A percentile compares a stretch with the other conserved stretches of the same genome.
Evolutionary conservation across 92 coral and sea anemone species (phyloP).

Genomic region (Micromussa lordhowensis): DNA sequence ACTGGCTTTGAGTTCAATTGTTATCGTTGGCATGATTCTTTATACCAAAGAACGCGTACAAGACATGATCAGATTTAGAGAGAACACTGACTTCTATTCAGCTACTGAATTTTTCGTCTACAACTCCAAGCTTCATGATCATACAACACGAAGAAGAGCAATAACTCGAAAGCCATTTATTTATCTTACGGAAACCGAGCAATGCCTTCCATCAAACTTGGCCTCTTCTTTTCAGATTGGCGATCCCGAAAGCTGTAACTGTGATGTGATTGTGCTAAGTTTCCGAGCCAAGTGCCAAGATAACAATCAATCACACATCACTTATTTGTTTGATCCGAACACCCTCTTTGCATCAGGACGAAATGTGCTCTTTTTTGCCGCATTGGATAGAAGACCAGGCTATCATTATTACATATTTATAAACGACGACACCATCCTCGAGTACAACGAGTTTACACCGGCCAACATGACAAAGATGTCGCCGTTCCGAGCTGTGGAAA

Average conservation of each 20-base stretch:
- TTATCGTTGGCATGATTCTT: not conserved
- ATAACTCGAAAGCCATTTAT: conserved; percentile 23
- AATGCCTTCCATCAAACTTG: conserved; percentile 28
- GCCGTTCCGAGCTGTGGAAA: conserved; percentile 48
- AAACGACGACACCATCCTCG: conserved; percentile 34
- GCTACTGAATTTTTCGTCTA: not conserved
- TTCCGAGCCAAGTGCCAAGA: conserved; percentile 25
- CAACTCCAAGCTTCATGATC: not conserved
- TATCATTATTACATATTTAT: conserved; percentile 54
- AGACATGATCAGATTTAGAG: not conserved
- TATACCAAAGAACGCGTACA: no score
- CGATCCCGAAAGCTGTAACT: conserved; percentile 40
- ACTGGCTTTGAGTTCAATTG: not conserved
- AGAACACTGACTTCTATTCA: not conserved
- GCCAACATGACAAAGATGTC: not conserved
- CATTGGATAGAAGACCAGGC: conserved; percentile 16
- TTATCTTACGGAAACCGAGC: conserved; percentile 51
- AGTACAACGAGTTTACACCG: conserved; percentile 23
- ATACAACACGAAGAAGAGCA: not conserved
- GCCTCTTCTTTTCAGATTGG: conserved; percentile 28
- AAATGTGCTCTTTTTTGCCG: conserved; percentile 25
- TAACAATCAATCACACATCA: not conserved
- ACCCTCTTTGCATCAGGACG: conserved; percentile 52
- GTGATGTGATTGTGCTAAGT: conserved; percentile 55
- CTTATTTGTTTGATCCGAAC: conserved; percentile 30